Evolutionary conservation across 2,888 invertebrate genomes (phyloP).

Genomic region (Drosophila neotestacea): DNA sequence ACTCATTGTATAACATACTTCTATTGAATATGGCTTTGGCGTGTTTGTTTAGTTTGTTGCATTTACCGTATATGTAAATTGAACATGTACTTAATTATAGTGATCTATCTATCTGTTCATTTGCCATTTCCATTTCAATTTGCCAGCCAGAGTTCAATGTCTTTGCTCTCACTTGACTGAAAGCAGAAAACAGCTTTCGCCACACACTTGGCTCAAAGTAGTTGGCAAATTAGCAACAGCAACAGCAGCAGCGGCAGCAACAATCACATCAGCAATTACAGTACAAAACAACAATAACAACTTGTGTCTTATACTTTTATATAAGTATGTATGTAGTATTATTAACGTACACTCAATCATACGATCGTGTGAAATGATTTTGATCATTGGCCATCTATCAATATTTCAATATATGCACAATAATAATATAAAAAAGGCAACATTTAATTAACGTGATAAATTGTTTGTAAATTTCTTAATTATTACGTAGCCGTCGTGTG

Average conservation of each 20-base stretch:
- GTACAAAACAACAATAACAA: slow-evolving; percentile 32
- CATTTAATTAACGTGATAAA: slow-evolving; percentile 80
- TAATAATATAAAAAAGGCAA: slow-evolving; percentile 39
- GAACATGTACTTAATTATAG: slow-evolving; percentile 55
- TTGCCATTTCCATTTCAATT: slow-evolving; percentile 69
- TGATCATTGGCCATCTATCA: slow-evolving; percentile 77
- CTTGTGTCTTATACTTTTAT: slow-evolving; percentile 12
- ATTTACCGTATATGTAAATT: slow-evolving; percentile 36
- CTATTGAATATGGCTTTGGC: slow-evolving; percentile 7
- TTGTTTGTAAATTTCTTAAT: slow-evolving; percentile 81
- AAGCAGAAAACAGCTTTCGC: slow-evolving; percentile 69
- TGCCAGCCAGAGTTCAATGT: slow-evolving; percentile 68
- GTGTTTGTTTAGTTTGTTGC: slow-evolving; percentile 46
- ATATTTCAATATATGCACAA: slow-evolving; percentile 51
- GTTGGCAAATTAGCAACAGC: slow-evolving; percentile 78
- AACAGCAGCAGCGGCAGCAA: slow-evolving; percentile 38
- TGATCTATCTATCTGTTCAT: slow-evolving; percentile 31
- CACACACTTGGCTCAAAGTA: slow-evolving; percentile 56
- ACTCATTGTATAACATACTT: too few species aligned
- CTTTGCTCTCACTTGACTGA: slow-evolving; percentile 70
- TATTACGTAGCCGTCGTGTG: slow-evolving; percentile 72
- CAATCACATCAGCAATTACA: slow-evolving; percentile 52
- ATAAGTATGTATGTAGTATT: slow-evolving; percentile 16
- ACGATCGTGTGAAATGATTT: slow-evolving; percentile 78
- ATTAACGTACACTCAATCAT: slow-evolving; percentile 58